Base-by-base conservation (phyloP, 2,797 vertebrate genomes). In the Babyrousa celebensis region DNA sequence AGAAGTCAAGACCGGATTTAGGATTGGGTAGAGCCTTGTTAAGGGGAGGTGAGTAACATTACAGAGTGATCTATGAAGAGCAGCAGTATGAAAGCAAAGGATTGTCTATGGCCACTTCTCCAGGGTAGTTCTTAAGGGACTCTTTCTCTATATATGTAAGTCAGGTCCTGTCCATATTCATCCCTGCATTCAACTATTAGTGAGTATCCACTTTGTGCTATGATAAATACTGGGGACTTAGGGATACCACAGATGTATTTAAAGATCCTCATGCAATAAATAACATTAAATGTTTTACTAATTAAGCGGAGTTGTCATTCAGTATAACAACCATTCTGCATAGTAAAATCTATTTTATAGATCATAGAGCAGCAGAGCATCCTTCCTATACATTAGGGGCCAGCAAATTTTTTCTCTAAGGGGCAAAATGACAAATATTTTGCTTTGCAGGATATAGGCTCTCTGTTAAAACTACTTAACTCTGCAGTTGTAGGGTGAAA, bases 211-310 rank as follows among this genome's bases (percentile, higher is more conserved):
- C 43, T 84, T 36, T 72, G 43, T 65, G 12, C 32, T 74, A 40
- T 60, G 23, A 62, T n/a, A 90, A 62, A 71, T 54, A 6, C 8
- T 63, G 43, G 58, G 3, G 4, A 48, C 77, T 58, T 8, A 68
- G 25, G 9, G 18, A 74, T 74, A n/a, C 23, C 74, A 29, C 5
- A 48, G 58, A 18, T 87, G 63, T 43, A 87, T 71, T 75, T 74
- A 88, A 88, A 94, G 32, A 72, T 78, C n/a, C 16, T 52, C 78
- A 17, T 40, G n/a, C 80, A 82, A 92, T 78, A 65, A 74, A 65
- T 62, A 72, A 85, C 16, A 40, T 7, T 2, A 58, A 54, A 25
- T 85, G 52, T 80, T 91, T 72, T 88, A 12, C 78, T 58, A 72
- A 56, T 56, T 92, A 89, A 92, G 36, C 20, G 71, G 36, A 60